Conservation (phyloP, 2,113 vertebrate species). For the Paratilapia polleni region DNA sequence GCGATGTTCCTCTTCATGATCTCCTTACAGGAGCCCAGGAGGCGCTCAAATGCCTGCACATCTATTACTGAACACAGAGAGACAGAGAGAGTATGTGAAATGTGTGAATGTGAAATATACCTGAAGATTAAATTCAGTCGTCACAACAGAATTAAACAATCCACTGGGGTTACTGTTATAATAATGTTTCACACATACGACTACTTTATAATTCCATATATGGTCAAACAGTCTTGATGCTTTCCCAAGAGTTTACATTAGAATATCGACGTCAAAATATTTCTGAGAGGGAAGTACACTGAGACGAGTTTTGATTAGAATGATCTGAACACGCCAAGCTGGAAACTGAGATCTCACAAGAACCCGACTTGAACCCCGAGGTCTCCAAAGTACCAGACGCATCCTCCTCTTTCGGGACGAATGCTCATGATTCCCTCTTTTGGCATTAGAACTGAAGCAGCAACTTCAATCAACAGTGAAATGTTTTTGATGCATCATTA, state of each 20-base stretch:
- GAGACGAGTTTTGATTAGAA: not conserved
- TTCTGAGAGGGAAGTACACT: not conserved
- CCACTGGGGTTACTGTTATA: not conserved
- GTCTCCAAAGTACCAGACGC: not conserved
- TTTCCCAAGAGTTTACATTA: not conserved
- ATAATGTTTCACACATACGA: not conserved
- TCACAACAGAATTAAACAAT: not conserved
- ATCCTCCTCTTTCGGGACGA: not conserved
- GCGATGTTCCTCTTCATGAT: conserved; percentile 99
- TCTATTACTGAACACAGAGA: conserved; percentile 88
- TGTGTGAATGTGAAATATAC: not conserved
- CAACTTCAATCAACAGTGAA: not conserved
- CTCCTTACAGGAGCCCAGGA: conserved; percentile 98
- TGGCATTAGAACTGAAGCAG: not conserved
- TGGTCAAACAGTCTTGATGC: not conserved
- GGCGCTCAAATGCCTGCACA: conserved; percentile 96
- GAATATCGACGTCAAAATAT: not conserved
- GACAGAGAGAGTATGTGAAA: too few relatives aligned
- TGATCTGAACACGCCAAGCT: not conserved
- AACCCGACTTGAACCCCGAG: not conserved
- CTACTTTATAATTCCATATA: not conserved
- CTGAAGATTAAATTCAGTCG: not conserved
- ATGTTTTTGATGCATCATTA: not conserved
- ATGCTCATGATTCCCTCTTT: not conserved
- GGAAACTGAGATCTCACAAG: not conserved